These are phyloP conservation scores for Drosophila melanogaster DNA, from an alignment of 1,140 invertebrate genomes.

Conservation along the genomic window Release_6_plus_ISO1_MT NT_037436.4:5344501-5345000, in stretches of 20 bases:
- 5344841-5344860: slow-evolving; percentile 90
- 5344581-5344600: slow-evolving; percentile 86
- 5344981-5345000: slow-evolving; percentile 86
- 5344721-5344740: slow-evolving; percentile 83
- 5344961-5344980: slow-evolving; percentile 87
- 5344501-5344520: slow-evolving; percentile 84
- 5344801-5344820: slow-evolving; percentile 96
- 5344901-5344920: slow-evolving; percentile 87
- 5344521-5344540: slow-evolving; percentile 84
- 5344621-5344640: slow-evolving; percentile 93
- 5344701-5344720: slow-evolving; percentile 85
- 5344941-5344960: slow-evolving; percentile 86
- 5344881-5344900: slow-evolving; percentile 92
- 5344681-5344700: slow-evolving; percentile 74
- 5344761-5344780: slow-evolving; percentile 68
- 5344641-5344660: slow-evolving; percentile 90
- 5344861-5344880: slow-evolving; percentile 93
- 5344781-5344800: slow-evolving; percentile 91
- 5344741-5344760: slow-evolving; percentile 59
- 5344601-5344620: slow-evolving; percentile 89
- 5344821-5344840: slow-evolving; percentile 88
- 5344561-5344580: slow-evolving; percentile 91
- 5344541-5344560: slow-evolving; percentile 91
- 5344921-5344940: slow-evolving; percentile 85
- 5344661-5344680: slow-evolving; percentile 84